A percentile compares a stretch with the other conserved stretches of the same genome.
Conservation (phyloP, 2,797 vertebrate genomes). For the Sorex maritimensis region DNA sequence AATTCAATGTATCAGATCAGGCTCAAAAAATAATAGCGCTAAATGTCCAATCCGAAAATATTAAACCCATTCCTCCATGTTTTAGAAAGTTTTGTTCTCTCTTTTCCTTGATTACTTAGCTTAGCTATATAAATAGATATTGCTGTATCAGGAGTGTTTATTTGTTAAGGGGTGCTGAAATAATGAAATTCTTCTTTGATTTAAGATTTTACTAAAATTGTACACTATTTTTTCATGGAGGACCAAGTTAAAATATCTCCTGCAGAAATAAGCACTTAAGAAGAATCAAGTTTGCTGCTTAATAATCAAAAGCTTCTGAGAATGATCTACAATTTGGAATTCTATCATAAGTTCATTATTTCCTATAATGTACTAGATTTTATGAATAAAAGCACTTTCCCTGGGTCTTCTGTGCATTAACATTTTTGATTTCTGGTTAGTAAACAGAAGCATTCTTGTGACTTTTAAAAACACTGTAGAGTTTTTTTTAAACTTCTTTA, state of each 20-base stretch:
- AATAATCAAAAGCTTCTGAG: slow-evolving; percentile 50
- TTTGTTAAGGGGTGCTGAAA: not conserved
- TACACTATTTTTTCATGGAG: not conserved
- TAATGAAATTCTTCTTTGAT: slow-evolving; percentile 23
- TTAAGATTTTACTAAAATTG: slow-evolving; percentile 13
- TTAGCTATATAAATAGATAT: not conserved
- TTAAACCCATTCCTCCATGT: not conserved
- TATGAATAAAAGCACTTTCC: slow-evolving; percentile 73
- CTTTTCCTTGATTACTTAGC: not conserved
- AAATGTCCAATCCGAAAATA: not conserved
- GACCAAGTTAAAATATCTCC: slow-evolving; percentile 3
- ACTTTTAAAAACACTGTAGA: slow-evolving; percentile 65
- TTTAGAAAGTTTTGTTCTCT: not conserved
- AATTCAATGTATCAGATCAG: not conserved
- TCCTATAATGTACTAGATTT: slow-evolving; percentile 65
- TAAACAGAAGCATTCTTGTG: slow-evolving; percentile 69
- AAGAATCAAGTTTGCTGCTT: slow-evolving; percentile 12
- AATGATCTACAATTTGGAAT: slow-evolving; percentile 54
- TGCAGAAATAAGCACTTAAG: slow-evolving; percentile 46
- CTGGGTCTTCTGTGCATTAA: slow-evolving; percentile 47
- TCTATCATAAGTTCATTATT: slow-evolving; percentile 36
- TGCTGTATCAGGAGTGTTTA: not conserved
- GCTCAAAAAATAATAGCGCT: not conserved
- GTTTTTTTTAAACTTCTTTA: slow-evolving; percentile 29
- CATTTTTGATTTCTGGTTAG: slow-evolving; percentile 80